A percentile compares a stretch with the other conserved stretches of the same genome.
These are phyloP conservation scores for Trinorchestia longiramus DNA, from an alignment of 1,140 invertebrate species.

Conservation along the genomic window DNA sequence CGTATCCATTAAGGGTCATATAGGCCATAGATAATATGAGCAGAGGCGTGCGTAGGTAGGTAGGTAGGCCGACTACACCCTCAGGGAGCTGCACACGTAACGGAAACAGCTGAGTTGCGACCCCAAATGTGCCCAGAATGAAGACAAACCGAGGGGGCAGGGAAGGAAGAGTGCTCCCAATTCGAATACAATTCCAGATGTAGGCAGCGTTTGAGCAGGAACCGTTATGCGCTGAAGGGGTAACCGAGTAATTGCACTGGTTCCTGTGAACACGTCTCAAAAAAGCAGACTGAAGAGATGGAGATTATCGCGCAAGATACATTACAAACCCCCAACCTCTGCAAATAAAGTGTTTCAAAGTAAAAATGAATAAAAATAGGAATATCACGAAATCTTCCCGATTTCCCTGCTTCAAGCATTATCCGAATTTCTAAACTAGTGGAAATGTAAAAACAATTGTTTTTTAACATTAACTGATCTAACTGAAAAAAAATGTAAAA, in stretches of 20 bases:
- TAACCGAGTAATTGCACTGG: neutral
- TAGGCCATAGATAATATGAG: neutral
- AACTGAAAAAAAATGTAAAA: too few species aligned
- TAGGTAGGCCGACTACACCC: neutral
- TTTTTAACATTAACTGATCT: too few species aligned
- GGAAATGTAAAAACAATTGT: too few species aligned
- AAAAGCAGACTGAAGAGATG: too few species aligned
- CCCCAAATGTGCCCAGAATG: conserved; percentile 5
- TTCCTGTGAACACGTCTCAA: neutral
- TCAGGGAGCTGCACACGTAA: neutral
- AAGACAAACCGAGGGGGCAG: neutral
- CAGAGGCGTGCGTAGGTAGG: neutral
- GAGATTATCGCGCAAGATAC: too few species aligned
- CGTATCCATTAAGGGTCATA: neutral
- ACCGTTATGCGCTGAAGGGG: neutral
- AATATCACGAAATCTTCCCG: too few species aligned
- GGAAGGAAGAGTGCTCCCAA: neutral
- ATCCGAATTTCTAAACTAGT: too few species aligned
- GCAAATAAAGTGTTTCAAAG: too few species aligned
- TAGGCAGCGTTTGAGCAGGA: neutral
- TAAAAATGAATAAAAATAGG: too few species aligned
- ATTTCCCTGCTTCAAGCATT: too few species aligned
- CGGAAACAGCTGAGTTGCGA: neutral
- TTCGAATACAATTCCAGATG: neutral
- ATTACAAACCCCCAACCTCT: too few species aligned